Conservation (phyloP, 2,888 invertebrate species). For the Mantis religiosa region DNA sequence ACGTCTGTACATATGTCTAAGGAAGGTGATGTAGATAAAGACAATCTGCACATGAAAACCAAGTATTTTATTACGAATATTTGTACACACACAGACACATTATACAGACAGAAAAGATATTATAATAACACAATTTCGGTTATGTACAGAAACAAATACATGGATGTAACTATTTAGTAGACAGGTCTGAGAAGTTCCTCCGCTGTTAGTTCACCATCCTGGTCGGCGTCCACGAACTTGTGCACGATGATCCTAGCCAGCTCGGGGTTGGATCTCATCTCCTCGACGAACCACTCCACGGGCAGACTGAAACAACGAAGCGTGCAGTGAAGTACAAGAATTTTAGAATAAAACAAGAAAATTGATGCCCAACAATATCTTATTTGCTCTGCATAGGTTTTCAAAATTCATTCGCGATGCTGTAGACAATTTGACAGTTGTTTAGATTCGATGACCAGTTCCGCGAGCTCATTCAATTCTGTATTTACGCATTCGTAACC, state of each 20-base stretch:
- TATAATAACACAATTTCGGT: neutral
- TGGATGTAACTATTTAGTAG: conserved; percentile 1
- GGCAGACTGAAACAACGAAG: conserved; percentile 34
- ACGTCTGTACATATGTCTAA: no score
- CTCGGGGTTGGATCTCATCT: conserved; percentile 56
- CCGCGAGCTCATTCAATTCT: no score
- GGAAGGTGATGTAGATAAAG: no score
- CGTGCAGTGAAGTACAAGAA: no score
- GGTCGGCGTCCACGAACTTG: conserved; percentile 53
- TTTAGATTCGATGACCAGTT: no score
- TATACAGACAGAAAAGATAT: neutral
- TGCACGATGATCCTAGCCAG: conserved; percentile 55
- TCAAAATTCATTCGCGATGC: no score
- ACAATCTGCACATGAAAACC: neutral
- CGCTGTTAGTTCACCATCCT: conserved; percentile 55
- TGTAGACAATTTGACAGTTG: no score
- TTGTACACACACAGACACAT: neutral
- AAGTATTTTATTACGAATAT: neutral
- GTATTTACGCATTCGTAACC: no score
- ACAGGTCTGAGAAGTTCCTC: conserved; percentile 48
- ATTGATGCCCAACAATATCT: no score
- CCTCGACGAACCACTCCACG: conserved; percentile 53
- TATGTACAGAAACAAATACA: neutral
- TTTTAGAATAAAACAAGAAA: no score
- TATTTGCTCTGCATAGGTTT: no score